Evolutionary conservation across 2,797 vertebrate genomes (phyloP), one percentile per base, ranked within the genome.

Genomic region (Percopsis omiscomaycus): DNA sequence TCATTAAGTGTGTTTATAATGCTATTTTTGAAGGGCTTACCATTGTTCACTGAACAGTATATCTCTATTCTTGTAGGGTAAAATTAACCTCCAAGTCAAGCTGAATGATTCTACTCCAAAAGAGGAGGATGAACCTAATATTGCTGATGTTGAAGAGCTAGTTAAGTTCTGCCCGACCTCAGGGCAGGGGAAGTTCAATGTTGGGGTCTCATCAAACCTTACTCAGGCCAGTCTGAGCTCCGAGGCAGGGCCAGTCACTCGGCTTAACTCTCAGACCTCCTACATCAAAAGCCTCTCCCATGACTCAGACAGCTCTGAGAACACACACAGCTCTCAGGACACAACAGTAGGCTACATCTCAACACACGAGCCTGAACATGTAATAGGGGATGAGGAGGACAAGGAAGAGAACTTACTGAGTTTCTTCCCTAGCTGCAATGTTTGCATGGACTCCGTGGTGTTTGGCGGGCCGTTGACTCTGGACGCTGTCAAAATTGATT

Each of bases 401-500:
- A 80, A 87, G 0, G 86, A 84, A 0, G 79, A 83, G 6, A 72
- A 86, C 1, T 59, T 73, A 52, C 46, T 69, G 1, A 51, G 37
- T 11, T 92, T 92, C 71, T 81, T 89, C 48, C 86, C 90, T 30
- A 86, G 80, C 61, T 71, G 66, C 16, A 86, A 0, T 69, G 74
- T 76, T 55, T 91, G 82, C 10, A 66, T 56, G 0, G 87, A 86
- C 0, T 68, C 91, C 0, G 9, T 72, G 10, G 55, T 73, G 2
- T 68, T 51, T 0, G 77, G 76, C 5, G 92, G 92, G 37, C 94
- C 80, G 11, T 78, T 99, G 13, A 96, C 94, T 6, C 64, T 99
- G 75, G 95, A 95, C 0, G 51, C 66, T 0, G 91, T 99, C 28
- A 95, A 90, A 77, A 93, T 98, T 2, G 86, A 87, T 78, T 88